Base-by-base conservation (phyloP, 2,113 vertebrate genomes). In the Myrmecophaga tridactyla region DNA sequence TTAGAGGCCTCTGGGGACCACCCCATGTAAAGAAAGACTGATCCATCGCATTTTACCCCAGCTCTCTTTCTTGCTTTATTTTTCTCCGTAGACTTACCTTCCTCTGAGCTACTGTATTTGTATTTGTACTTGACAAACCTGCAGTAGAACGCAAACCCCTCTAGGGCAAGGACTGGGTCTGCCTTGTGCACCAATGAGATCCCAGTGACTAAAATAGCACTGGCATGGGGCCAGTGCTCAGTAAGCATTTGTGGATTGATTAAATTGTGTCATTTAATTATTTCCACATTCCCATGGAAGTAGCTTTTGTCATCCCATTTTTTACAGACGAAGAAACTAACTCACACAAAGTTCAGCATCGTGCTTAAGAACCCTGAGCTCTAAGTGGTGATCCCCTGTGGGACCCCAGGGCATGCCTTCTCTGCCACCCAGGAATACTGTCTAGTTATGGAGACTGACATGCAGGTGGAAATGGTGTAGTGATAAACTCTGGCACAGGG, bases 301-400 rank as follows among this genome's bases (percentile, higher is more conserved):
- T 0, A 6, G 60, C 60, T 31, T 11, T 18, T 4, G 0, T 36
- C 34, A 3, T 8, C 58, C 63, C 27, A 7, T 51, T 94, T 51
- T 94, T 15, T 69, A 41, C 6, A 56, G 23, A 62, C 10, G 29
- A 60, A 58, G 41, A 21, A 41, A 31, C n/a, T 39, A 29, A 48
- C 1, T 62, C 31, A 36, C 1, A 0, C 7, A 34, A 77, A 53
- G 7, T 34, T 92, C 25, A 25, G 73, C 27, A 15, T 56, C 69
- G 7, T 21, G 53, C 48, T 2, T 17, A 6, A 58, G 65, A 39
- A 25, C 12, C 3, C 80, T 39, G 87, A 77, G 88, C 46, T 75
- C 56, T 41, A 31, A 27, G 25, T 29, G 27, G 39, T 0, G 0
- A 18, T 60, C 20, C 14, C 34, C 29, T 7, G 5, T 7, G 31